These are phyloP conservation scores for Tiphia femorata DNA, from an alignment of 2,888 invertebrate species.

Conservation along the genomic window DNA sequence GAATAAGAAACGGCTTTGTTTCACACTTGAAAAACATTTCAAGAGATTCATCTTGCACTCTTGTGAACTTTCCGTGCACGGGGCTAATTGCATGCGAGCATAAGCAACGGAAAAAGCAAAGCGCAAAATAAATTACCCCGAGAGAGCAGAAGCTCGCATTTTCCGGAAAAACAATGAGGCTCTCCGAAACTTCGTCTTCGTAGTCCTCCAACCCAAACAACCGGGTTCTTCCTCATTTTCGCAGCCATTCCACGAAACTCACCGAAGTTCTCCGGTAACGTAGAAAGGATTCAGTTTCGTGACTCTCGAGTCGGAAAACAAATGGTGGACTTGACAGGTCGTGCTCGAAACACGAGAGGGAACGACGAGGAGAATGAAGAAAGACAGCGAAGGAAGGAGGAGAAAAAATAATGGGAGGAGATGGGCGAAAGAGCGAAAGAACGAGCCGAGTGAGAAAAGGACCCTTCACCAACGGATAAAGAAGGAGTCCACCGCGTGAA, in stretches of 20 bases:
- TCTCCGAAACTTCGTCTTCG: background rate
- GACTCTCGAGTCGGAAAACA: constrained; percentile 51
- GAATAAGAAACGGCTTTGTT: constrained; percentile 25
- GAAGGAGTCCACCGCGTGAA: no score
- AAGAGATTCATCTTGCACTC: no score
- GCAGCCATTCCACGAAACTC: constrained; percentile 26
- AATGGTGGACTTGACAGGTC: constrained; percentile 56
- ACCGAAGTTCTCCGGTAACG: constrained; percentile 19
- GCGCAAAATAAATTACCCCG: no score
- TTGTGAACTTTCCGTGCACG: no score
- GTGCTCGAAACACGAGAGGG: constrained; percentile 20
- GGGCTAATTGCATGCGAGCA: no score
- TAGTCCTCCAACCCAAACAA: background rate
- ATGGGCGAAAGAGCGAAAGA: constrained; percentile 10
- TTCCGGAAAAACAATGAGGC: no score
- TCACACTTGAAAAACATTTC: no score
- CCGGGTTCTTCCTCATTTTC: constrained; percentile 26
- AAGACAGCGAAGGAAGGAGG: constrained; percentile 16
- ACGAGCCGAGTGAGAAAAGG: no score
- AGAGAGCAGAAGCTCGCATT: no score
- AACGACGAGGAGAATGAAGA: constrained; percentile 10
- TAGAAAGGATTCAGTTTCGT: constrained; percentile 34
- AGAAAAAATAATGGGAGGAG: constrained; percentile 18
- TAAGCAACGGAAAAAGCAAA: no score
- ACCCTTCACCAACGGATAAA: no score